phyloP scores from a whole-genome alignment of 2,888 invertebrate genomes.

The Thysanoteuthis rhombus region DNA sequence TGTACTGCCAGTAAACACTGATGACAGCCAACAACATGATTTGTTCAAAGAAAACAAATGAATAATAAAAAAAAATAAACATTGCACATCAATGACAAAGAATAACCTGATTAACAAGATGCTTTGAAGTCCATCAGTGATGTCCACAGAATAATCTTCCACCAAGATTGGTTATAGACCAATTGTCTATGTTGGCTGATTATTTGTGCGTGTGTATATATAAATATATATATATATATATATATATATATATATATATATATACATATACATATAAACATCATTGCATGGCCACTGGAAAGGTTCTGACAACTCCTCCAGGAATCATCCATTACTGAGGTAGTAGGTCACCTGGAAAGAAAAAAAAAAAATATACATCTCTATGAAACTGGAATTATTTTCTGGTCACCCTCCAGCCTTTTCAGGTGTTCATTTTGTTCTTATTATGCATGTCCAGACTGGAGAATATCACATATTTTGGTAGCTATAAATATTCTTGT shows the following conservation, averaged over 20 bases:
- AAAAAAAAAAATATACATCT: neutral
- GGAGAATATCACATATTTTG: neutral
- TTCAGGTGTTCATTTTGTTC: too few species aligned
- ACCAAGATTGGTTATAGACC: neutral
- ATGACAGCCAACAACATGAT: constrained; percentile 1
- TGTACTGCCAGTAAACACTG: constrained; percentile 12
- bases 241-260: constrained; percentile 12
- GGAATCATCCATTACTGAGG: constrained; percentile 32
- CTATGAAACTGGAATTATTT: neutral
- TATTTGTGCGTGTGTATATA: neutral
- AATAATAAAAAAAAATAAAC: constrained; percentile 17
- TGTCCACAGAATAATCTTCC: constrained; percentile 12
- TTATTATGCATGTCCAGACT: too few species aligned
- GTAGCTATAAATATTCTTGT: too few species aligned
- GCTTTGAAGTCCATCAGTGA: constrained; percentile 28
- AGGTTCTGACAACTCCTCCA: constrained; percentile 31
- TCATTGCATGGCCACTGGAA: constrained; percentile 18
- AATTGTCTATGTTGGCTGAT: constrained; percentile 12
- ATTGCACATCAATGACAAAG: constrained; percentile 29
- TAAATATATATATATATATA: neutral
- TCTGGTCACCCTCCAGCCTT: neutral
- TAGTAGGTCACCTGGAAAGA: constrained; percentile 30
- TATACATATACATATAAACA: neutral
- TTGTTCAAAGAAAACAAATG: neutral
- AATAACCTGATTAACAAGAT: constrained; percentile 30